phyloP scores from a whole-genome alignment of 1,140 invertebrate genomes.

The Drosophila mayri region DNA sequence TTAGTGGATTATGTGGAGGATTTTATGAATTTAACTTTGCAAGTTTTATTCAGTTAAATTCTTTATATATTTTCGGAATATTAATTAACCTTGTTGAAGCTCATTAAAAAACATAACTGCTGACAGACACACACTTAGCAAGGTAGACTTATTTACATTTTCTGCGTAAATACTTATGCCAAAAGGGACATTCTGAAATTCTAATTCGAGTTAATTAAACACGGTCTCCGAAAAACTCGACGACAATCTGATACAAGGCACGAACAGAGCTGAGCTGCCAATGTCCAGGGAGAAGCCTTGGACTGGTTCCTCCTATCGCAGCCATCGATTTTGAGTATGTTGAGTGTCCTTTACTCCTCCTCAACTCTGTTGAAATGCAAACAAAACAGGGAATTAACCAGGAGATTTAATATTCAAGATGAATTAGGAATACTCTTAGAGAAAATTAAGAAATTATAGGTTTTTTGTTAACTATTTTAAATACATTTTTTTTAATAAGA shows the following conservation, averaged over 20 bases:
- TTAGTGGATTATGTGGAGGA: neutral
- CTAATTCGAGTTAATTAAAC: conserved; percentile 80
- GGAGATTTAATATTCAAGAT: neutral
- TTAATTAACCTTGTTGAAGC: conserved; percentile 23
- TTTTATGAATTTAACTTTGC: neutral
- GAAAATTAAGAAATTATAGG: neutral
- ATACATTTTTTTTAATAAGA: no score
- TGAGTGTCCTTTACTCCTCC: conserved; percentile 54
- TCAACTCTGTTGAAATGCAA: conserved; percentile 11
- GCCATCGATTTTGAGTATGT: conserved; percentile 81
- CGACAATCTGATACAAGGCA: conserved; percentile 73
- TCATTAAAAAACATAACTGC: conserved; percentile 45
- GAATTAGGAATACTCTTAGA: conserved; percentile 26
- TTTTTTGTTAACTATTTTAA: no score
- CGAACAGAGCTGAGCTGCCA: conserved; percentile 47
- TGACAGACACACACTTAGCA: neutral
- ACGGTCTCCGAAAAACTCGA: conserved; percentile 47
- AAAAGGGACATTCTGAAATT: conserved; percentile 55
- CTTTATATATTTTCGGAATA: neutral
- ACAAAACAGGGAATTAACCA: conserved; percentile 16
- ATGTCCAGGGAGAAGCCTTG: conserved; percentile 48
- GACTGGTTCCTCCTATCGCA: conserved; percentile 69
- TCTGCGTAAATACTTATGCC: conserved; percentile 23
- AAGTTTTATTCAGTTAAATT: no score
- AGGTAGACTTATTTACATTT: conserved; percentile 31